phyloP scores from a whole-genome alignment of 2,888 invertebrate genomes.

The Acleris sparsana region DNA sequence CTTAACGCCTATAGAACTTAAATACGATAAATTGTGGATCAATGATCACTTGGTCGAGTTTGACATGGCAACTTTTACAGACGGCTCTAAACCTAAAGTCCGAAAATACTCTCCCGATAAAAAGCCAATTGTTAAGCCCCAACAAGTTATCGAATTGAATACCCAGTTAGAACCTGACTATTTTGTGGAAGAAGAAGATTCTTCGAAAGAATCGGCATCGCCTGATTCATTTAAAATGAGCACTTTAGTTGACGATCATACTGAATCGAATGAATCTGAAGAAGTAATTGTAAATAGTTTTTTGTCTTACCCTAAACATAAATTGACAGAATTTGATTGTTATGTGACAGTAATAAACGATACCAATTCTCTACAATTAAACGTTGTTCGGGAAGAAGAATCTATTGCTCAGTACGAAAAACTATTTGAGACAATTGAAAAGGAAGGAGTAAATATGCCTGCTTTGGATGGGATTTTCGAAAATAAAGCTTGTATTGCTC shows the following conservation, averaged over 20 bases:
- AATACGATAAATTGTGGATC: slow-evolving; percentile 41
- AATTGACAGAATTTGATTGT: slow-evolving; percentile 18
- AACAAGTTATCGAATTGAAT: slow-evolving; percentile 12
- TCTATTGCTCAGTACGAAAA: slow-evolving; percentile 7
- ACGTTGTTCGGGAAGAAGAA: slow-evolving; percentile 9
- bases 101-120: slow-evolving; percentile 6
- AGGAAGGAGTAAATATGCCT: slow-evolving; percentile 14
- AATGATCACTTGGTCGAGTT: slow-evolving; percentile 49
- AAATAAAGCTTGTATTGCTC: slow-evolving; percentile 79
- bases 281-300: neutral
- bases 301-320: slow-evolving; percentile 6
- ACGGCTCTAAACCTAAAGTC: slow-evolving; percentile 37
- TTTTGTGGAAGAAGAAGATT: slow-evolving; percentile 39
- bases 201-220: slow-evolving; percentile 45
- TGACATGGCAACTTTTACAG: slow-evolving; percentile 41
- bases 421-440: slow-evolving; percentile 15
- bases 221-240: slow-evolving; percentile 47
- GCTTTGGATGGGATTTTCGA: slow-evolving; percentile 51
- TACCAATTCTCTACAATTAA: slow-evolving; percentile 14
- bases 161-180: slow-evolving; percentile 30
- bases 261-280: neutral
- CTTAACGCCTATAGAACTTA: slow-evolving; percentile 37
- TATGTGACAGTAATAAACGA: slow-evolving; percentile 23
- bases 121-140: slow-evolving; percentile 1
- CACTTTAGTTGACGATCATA: slow-evolving; percentile 8